Evolutionary conservation across 1,140 invertebrate genomes (phyloP), one percentile per base, ranked within the genome.

Genomic region (Tigriopus japonicus): DNA sequence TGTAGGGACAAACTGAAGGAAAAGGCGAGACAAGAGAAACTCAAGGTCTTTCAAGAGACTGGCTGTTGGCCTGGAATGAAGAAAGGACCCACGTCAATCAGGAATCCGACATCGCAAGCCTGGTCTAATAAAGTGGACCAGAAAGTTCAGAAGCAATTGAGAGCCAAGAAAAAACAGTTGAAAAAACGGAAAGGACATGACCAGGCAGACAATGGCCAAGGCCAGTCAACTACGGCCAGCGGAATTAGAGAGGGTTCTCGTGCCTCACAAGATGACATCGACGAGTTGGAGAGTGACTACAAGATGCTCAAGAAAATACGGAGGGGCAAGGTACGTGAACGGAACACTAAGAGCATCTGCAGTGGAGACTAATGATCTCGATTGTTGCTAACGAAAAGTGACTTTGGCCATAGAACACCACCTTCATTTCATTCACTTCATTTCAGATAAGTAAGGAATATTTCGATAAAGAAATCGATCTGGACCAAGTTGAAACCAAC

Each of bases 231-330:
- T n/a, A n/a, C n/a, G n/a, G n/a, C n/a, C 70, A 71, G 58, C 60
- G 62, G 63, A 65, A 23, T 66, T 64, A 35, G 56, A 63, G 65
- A 61, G 64, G 52, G 56, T 59, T 42, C 68, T 69, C 28, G 74
- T 73, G 64, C 70, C 71, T 65, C 72, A 64, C 67, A 58, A 71
- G 56, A 75, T 64, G 87, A 94, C 64, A 69, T 88, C n/a, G 78
- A 85, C 52, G 87, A 93, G 67, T 70, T 94, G 28, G 81, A 80
- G 6, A 81, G 81, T 63, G 89, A 94, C 71, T 79, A 87, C 51
- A 78, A 81, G 1, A 72, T 94, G 40, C 76, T 93, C 17, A 94
- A 93, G 69, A 90, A 88, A 68, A 73, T 90, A 0, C 93, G 92
- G 69, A 87, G 82, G 67, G 83, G 85, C 67, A 93, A 92, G 68